Conservation (phyloP, 2,113 vertebrate genomes). For the Anas platyrhynchos region DNA sequence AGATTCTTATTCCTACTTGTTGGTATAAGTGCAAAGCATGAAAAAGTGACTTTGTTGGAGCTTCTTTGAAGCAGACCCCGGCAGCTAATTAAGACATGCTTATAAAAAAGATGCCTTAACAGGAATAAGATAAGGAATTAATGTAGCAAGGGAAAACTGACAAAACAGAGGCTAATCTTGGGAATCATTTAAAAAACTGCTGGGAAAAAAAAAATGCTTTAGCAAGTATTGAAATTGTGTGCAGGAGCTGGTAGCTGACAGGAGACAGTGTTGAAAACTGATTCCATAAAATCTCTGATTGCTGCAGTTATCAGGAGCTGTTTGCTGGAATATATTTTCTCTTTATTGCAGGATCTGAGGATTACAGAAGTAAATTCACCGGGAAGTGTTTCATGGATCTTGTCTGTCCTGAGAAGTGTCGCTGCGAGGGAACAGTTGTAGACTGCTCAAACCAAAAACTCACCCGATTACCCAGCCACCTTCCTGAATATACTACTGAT, state of each 20-base stretch:
- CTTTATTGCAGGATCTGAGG: constrained; percentile 87
- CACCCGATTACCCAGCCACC: constrained; percentile 85
- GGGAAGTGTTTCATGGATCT: constrained; percentile 96
- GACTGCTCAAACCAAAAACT: constrained; percentile 97
- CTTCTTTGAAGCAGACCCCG: background rate
- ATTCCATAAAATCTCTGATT: background rate
- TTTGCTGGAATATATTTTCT: constrained; percentile 39
- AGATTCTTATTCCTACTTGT: background rate
- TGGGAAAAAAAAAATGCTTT: background rate
- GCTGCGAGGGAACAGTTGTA: constrained; percentile 93
- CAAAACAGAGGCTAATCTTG: background rate
- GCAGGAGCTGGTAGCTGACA: background rate
- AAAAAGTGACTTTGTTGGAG: background rate
- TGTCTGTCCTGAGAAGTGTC: constrained; percentile 93
- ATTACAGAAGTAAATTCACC: constrained; percentile 91
- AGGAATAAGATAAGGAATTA: constrained; percentile 8
- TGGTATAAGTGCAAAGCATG: background rate
- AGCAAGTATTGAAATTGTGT: background rate
- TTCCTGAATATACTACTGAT: constrained; percentile 93
- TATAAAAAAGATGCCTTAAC: background rate
- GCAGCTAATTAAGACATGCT: background rate
- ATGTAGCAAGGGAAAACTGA: background rate
- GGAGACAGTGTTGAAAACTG: background rate
- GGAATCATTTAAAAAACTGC: background rate
- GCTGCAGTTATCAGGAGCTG: background rate